Conservation (phyloP, 2,113 vertebrate genomes). For the Strix aluco region DNA sequence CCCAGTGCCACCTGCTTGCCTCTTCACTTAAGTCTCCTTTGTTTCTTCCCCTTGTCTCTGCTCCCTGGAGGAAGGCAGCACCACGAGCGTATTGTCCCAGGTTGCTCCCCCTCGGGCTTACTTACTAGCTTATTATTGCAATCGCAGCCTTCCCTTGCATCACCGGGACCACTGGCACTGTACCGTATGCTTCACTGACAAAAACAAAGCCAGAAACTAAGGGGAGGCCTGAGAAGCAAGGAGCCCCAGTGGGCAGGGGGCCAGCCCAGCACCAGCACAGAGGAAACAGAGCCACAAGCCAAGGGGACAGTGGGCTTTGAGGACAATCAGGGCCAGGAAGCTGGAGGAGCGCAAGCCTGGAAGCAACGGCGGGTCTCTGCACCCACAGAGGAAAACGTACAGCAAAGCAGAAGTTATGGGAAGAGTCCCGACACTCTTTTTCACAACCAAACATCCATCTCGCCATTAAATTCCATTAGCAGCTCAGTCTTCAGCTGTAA, state of each 20-base stretch:
- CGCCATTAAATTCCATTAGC: not conserved
- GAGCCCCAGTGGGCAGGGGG: not conserved
- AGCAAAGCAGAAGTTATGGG: not conserved
- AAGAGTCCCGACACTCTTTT: not conserved
- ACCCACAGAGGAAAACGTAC: not conserved
- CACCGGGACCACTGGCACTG: not conserved
- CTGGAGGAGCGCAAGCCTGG: fast-evolving
- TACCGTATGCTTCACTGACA: fast-evolving
- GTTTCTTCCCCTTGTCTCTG: not conserved
- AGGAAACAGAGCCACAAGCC: not conserved
- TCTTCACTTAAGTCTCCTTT: not conserved
- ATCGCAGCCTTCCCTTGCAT: not conserved
- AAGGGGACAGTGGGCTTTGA: not conserved
- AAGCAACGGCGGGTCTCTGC: fast-evolving
- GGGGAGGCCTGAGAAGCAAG: not conserved
- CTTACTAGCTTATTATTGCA: not conserved
- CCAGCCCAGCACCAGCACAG: not conserved
- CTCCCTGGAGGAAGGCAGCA: not conserved
- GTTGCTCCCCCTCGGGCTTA: not conserved
- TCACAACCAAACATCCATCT: not conserved
- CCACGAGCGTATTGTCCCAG: not conserved
- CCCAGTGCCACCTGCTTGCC: not conserved
- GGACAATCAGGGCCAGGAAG: not conserved
- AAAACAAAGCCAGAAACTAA: not conserved
- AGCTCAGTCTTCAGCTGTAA: not conserved